Evolutionary conservation across 2,888 invertebrate genomes (phyloP).

Genomic region (Epinotia nisella): DNA sequence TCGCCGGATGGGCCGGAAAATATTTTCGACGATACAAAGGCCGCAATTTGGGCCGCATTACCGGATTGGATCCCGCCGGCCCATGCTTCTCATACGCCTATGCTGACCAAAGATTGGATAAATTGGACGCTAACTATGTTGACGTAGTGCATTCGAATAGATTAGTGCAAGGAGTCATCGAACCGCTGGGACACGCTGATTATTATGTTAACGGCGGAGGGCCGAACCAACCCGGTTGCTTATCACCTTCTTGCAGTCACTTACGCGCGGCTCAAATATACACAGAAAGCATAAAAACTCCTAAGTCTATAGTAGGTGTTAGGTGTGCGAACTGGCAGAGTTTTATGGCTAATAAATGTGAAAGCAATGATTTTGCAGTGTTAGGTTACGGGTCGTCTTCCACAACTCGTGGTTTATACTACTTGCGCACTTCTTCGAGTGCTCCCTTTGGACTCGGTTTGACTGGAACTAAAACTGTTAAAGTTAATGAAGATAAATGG

Average conservation of each 20-base stretch:
- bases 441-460: constrained; percentile 76
- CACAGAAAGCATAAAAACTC: constrained; percentile 72
- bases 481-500: constrained; percentile 57
- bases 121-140: constrained; percentile 76
- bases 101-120: constrained; percentile 74
- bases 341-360: constrained; percentile 71
- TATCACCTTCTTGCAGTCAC: constrained; percentile 80
- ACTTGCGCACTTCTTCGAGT: constrained; percentile 69
- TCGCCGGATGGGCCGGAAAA: constrained; percentile 81
- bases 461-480: constrained; percentile 66
- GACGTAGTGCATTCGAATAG: constrained; percentile 78
- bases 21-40: constrained; percentile 74
- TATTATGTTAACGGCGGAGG: constrained; percentile 90
- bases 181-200: constrained; percentile 88
- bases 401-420: constrained; percentile 74
- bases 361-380: constrained; percentile 65
- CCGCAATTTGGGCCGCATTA: constrained; percentile 73
- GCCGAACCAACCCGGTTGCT: constrained; percentile 88
- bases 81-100: constrained; percentile 78
- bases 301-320: constrained; percentile 73
- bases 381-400: constrained; percentile 78
- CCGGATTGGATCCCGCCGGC: constrained; percentile 80
- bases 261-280: constrained; percentile 76
- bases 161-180: constrained; percentile 77
- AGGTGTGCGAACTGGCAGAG: constrained; percentile 73